These are phyloP conservation scores for Dicrurus megarhynchus DNA, from an alignment of 2,113 vertebrate genomes.

Conservation along the genomic window DNA sequence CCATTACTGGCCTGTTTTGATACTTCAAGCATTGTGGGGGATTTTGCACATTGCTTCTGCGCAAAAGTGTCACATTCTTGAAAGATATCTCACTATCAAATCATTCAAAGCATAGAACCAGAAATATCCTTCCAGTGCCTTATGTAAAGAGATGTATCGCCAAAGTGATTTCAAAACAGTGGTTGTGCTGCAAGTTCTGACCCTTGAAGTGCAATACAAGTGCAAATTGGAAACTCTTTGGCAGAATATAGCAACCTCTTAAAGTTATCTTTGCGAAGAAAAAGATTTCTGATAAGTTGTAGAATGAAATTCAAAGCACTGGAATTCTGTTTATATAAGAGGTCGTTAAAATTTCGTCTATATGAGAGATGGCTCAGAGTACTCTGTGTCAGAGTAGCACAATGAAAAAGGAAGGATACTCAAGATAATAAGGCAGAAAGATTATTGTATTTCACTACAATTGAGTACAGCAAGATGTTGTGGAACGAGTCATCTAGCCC, in stretches of 20 bases:
- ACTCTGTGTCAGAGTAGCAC: not conserved
- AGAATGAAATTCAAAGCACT: not conserved
- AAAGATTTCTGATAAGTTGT: not conserved
- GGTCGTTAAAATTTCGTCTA: not conserved
- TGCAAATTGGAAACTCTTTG: not conserved
- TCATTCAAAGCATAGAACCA: not conserved
- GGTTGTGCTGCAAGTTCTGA: not conserved
- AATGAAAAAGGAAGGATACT: not conserved
- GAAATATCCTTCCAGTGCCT: not conserved
- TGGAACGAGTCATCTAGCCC: not conserved
- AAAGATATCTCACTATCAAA: not conserved
- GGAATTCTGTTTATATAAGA: not conserved
- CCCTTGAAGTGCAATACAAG: not conserved
- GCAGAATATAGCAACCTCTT: not conserved
- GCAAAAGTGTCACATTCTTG: not conserved
- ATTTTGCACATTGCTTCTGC: not conserved
- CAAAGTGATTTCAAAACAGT: not conserved
- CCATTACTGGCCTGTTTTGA: constrained; percentile 28
- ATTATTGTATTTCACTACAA: not conserved
- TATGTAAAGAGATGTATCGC: not conserved
- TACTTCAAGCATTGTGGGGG: constrained; percentile 1
- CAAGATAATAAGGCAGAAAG: not conserved
- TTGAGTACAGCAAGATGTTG: not conserved
- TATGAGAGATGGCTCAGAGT: not conserved
- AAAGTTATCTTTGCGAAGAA: not conserved